These are phyloP conservation scores for Carabus problematicus DNA, from an alignment of 2,888 invertebrate species.

Conservation along the genomic window DNA sequence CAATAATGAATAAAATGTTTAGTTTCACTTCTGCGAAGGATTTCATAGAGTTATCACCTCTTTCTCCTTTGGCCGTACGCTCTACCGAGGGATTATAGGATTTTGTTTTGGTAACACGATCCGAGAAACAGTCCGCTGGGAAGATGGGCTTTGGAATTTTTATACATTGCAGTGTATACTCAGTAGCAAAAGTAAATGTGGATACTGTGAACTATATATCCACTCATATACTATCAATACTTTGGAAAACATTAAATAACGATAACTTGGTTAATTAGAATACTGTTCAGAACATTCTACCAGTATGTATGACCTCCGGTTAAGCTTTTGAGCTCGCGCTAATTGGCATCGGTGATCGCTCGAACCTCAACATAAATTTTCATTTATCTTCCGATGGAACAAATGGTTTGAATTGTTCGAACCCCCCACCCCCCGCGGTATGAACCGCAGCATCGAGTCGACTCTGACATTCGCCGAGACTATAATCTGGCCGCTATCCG, in stretches of 20 bases:
- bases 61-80: conserved; percentile 35
- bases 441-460: no score
- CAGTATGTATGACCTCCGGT: not conserved
- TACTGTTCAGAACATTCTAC: not conserved
- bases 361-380: no score
- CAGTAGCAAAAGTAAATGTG: conserved; percentile 23
- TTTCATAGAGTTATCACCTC: conserved; percentile 45
- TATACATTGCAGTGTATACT: conserved; percentile 40
- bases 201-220: conserved; percentile 12
- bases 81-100: conserved; percentile 41
- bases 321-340: no score
- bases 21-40: conserved; percentile 44
- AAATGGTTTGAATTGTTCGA: no score
- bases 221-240: not conserved
- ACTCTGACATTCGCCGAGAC: no score
- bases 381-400: no score
- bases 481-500: no score
- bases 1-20: conserved; percentile 47
- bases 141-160: conserved; percentile 42
- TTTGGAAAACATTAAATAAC: no score
- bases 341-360: no score
- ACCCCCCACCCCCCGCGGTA: no score
- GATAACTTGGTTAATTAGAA: no score
- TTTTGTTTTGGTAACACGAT: conserved; percentile 44
- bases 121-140: conserved; percentile 42